Evolutionary conservation across 2,888 invertebrate genomes (phyloP).

Genomic region (Melanargia galathea): DNA sequence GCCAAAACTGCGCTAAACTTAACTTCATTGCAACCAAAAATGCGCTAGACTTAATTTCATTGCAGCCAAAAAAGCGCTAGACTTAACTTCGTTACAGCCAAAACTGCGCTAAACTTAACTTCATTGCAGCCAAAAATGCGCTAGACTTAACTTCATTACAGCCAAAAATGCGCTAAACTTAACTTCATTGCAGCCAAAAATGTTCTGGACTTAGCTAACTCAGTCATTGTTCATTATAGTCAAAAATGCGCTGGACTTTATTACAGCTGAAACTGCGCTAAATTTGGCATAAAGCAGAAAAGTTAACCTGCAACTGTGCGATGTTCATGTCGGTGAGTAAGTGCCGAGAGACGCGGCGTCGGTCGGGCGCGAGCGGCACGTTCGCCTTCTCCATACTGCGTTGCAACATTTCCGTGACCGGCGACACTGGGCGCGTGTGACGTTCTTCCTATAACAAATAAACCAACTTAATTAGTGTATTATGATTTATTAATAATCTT

Average conservation of each 20-base stretch:
- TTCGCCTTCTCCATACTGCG: constrained; percentile 91
- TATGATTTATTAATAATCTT: not conserved
- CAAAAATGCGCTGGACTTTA: not conserved
- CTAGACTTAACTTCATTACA: not conserved
- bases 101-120: not conserved
- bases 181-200: not conserved
- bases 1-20: not conserved
- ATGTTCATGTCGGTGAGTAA: constrained; percentile 96
- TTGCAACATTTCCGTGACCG: constrained; percentile 93
- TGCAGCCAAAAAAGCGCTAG: too few relatives aligned
- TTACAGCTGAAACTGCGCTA: too few relatives aligned
- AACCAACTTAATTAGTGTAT: not conserved
- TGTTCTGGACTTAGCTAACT: not conserved
- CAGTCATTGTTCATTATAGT: not conserved
- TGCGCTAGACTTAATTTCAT: too few relatives aligned
- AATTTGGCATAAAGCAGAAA: not conserved
- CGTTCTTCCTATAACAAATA: constrained; percentile 66
- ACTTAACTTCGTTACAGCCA: not conserved
- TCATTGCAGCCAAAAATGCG: not conserved
- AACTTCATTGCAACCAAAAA: not conserved
- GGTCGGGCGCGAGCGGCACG: constrained; percentile 90
- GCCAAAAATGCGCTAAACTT: not conserved
- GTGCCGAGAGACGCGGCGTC: constrained; percentile 91
- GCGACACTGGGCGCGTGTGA: constrained; percentile 87
- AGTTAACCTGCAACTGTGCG: constrained; percentile 86